Percentiles rank a stretch among this genome's conserved stretches.
phyloP scores from a whole-genome alignment of 2,113 vertebrate genomes.

The Scortum barcoo region DNA sequence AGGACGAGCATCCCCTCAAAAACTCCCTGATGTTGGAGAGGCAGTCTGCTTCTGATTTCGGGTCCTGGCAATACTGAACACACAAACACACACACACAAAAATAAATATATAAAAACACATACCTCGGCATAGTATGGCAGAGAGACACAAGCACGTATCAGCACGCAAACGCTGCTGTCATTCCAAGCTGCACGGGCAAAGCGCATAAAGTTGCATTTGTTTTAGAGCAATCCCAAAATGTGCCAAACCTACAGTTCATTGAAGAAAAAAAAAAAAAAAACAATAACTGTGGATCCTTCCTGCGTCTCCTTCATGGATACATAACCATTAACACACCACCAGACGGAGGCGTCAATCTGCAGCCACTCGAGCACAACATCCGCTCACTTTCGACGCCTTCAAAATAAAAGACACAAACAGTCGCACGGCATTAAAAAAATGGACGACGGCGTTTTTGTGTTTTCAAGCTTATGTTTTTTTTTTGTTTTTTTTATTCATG shows the following conservation, averaged over 20 bases:
- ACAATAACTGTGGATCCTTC: slow-evolving; percentile 64
- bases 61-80: slow-evolving; percentile 91
- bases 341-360: slow-evolving; percentile 34
- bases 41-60: slow-evolving; percentile 92
- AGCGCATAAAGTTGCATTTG: neutral
- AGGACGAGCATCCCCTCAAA: slow-evolving; percentile 89
- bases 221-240: neutral
- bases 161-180: neutral
- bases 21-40: slow-evolving; percentile 92
- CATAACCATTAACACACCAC: slow-evolving; percentile 56
- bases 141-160: slow-evolving; percentile 17
- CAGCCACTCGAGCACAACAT: slow-evolving; percentile 41
- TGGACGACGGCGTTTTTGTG: too few species aligned
- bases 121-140: slow-evolving; percentile 40
- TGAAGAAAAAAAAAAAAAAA: too few species aligned
- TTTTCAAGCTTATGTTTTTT: too few species aligned
- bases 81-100: slow-evolving; percentile 21
- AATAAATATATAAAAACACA: slow-evolving; percentile 67
- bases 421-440: accelerated
- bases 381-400: slow-evolving; percentile 56
- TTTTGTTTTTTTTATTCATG: accelerated
- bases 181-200: neutral
- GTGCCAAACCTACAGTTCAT: slow-evolving; percentile 38
- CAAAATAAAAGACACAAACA: slow-evolving; percentile 59
- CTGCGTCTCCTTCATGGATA: slow-evolving; percentile 65